Percentiles rank a stretch among this genome's conserved stretches.
Conservation (phyloP, 2,797 vertebrate genomes). For the Moxostoma hubbsi region DNA sequence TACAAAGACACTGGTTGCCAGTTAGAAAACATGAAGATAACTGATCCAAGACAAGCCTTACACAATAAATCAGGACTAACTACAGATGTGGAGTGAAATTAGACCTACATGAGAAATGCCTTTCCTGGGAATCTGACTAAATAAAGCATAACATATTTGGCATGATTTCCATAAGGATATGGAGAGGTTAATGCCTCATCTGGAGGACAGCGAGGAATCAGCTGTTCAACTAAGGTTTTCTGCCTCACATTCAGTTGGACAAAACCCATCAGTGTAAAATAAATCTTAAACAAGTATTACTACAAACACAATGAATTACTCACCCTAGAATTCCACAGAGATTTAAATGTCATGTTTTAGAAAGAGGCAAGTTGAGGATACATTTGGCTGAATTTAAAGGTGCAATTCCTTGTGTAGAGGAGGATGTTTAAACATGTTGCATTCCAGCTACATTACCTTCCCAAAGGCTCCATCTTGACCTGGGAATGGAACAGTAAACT, state of each 20-base stretch:
- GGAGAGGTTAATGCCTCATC: constrained; percentile 58
- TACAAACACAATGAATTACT: constrained; percentile 55
- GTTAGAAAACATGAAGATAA: constrained; percentile 29
- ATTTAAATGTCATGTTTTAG: constrained; percentile 59
- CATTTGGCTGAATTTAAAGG: constrained; percentile 27
- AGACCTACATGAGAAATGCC: constrained; percentile 5
- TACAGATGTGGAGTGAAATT: constrained; percentile 22
- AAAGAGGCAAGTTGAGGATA: constrained; percentile 22
- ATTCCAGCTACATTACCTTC: constrained; percentile 50
- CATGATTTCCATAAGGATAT: constrained; percentile 30
- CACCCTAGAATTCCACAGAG: constrained; percentile 40
- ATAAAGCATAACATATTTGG: constrained; percentile 29
- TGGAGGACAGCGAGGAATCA: constrained; percentile 63
- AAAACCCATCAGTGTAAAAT: constrained; percentile 54
- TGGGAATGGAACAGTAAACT: constrained; percentile 54
- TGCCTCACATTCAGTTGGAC: constrained; percentile 65
- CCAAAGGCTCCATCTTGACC: constrained; percentile 51
- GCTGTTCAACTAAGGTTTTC: constrained; percentile 63
- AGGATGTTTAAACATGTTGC: constrained; percentile 45
- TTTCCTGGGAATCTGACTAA: constrained; percentile 22
- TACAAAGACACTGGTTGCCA: constrained; percentile 38
- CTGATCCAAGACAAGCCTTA: constrained; percentile 32
- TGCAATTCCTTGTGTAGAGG: constrained; percentile 15
- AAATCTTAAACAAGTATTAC: constrained; percentile 59
- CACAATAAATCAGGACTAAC: constrained; percentile 35